phyloP scores from a whole-genome alignment of 2,797 vertebrate genomes.

The Hephaestus fuliginosus region DNA sequence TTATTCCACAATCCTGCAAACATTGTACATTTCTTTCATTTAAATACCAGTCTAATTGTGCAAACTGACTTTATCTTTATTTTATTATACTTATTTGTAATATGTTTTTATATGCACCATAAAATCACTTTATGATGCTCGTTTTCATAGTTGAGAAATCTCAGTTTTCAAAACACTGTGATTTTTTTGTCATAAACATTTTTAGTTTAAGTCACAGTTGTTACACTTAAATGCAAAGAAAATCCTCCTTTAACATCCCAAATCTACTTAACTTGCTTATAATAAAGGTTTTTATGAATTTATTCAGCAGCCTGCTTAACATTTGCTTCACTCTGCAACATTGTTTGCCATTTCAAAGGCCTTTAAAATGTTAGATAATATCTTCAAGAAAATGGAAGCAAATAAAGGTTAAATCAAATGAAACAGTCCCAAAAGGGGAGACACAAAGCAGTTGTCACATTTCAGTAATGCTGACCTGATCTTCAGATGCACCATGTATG shows the following conservation, averaged over 20 bases:
- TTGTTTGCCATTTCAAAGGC: conserved; percentile 2
- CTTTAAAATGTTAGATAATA: neutral
- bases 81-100: no score
- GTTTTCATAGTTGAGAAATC: conserved; percentile 11
- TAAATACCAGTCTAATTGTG: no score
- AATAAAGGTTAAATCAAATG: neutral
- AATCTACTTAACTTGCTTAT: neutral
- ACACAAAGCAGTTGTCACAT: conserved; percentile 32
- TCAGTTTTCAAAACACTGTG: neutral
- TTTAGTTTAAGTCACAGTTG: neutral
- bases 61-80: no score
- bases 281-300: conserved; percentile 2
- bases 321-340: neutral
- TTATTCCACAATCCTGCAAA: no score
- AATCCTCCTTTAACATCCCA: neutral
- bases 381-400: neutral
- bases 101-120: no score
- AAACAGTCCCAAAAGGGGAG: neutral
- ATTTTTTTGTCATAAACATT: neutral
- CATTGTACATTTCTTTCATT: no score
- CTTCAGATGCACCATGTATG: conserved; percentile 41
- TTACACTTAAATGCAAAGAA: neutral
- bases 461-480: conserved; percentile 45
- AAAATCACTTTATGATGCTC: neutral
- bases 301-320: neutral